phyloP scores from a whole-genome alignment of 1,140 invertebrate species.

The Drosophila chauvacae region DNA sequence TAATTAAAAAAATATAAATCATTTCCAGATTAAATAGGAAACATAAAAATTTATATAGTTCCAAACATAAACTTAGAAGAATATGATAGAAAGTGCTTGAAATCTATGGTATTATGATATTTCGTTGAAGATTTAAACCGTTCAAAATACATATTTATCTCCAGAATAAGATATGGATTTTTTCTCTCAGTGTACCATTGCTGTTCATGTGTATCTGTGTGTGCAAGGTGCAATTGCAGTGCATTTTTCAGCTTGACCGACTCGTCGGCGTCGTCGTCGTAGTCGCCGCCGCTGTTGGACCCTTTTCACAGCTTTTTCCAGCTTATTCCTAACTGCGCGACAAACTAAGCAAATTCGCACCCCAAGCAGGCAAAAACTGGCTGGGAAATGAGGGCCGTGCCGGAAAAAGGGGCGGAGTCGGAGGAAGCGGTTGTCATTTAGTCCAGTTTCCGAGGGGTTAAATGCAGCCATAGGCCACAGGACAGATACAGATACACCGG shows the following conservation, averaged over 20 bases:
- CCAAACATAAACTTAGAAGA: background rate
- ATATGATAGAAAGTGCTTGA: background rate
- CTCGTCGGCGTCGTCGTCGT: conserved; percentile 51
- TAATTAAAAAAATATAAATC: background rate
- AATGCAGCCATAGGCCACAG: conserved; percentile 51
- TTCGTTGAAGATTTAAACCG: background rate
- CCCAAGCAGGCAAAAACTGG: conserved; percentile 45
- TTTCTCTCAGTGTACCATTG: conserved; percentile 14
- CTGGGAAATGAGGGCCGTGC: conserved; percentile 31
- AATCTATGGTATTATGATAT: too few relatives aligned
- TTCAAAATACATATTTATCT: too few relatives aligned
- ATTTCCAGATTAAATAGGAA: too few relatives aligned
- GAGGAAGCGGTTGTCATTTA: conserved; percentile 70
- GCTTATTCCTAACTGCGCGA: conserved; percentile 45
- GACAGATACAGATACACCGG: conserved; percentile 31
- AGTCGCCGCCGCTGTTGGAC: conserved; percentile 19
- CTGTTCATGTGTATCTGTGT: conserved; percentile 35
- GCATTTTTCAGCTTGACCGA: conserved; percentile 82
- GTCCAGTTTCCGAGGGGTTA: conserved; percentile 55
- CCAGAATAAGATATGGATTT: background rate
- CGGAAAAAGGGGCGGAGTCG: background rate
- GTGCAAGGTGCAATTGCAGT: conserved; percentile 78
- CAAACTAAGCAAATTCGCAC: conserved; percentile 66
- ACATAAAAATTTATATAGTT: too few relatives aligned
- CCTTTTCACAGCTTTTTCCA: conserved; percentile 40